A percentile compares a stretch with the other conserved stretches of the same genome.
Conservation (phyloP, 2,113 vertebrate species). For the Spea bombifrons region DNA sequence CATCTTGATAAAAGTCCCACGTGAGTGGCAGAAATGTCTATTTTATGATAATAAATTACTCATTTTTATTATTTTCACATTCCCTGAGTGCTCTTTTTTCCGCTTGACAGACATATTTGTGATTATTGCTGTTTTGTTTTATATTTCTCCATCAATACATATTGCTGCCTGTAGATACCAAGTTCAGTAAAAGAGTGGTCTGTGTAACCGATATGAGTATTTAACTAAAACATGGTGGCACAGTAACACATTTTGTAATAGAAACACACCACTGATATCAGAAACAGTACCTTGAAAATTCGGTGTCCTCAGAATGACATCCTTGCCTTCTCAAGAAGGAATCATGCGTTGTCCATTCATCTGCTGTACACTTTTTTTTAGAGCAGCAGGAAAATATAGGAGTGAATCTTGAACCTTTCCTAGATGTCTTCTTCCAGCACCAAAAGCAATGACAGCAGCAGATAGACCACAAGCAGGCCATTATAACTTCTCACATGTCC, state of each 20-base stretch:
- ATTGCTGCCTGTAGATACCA: background rate
- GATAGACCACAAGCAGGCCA: slow-evolving; percentile 33
- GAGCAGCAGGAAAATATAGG: slow-evolving; percentile 4
- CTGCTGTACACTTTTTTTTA: background rate
- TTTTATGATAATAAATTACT: no score
- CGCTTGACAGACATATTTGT: no score
- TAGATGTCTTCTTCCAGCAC: background rate
- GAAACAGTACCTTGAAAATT: background rate
- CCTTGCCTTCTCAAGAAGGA: background rate
- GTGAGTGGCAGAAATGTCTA: no score
- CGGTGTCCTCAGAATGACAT: background rate
- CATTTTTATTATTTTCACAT: no score
- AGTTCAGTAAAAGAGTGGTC: background rate
- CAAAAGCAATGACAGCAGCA: background rate
- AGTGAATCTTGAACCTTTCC: background rate
- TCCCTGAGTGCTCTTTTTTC: no score
- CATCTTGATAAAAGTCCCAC: no score
- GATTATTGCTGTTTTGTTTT: no score
- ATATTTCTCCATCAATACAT: background rate
- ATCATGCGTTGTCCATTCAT: slow-evolving; percentile 5
- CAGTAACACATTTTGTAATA: background rate
- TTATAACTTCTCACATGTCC: background rate
- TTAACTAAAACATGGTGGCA: background rate
- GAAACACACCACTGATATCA: background rate
- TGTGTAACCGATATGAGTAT: background rate